Evolutionary conservation across 2,797 vertebrate species (phyloP).

Genomic region (Momotus momota): DNA sequence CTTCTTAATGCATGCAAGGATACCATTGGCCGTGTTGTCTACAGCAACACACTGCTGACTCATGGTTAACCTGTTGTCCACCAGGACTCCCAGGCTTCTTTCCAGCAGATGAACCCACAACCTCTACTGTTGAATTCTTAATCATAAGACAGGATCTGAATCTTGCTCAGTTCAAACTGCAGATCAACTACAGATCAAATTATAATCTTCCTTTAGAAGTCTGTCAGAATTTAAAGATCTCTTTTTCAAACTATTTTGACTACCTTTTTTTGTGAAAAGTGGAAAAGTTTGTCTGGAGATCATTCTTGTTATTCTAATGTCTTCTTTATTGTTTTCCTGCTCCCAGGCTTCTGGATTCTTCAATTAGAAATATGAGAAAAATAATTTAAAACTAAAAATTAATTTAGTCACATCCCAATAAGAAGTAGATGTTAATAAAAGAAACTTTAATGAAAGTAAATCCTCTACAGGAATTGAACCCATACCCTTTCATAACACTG

Average conservation of each 20-base stretch:
- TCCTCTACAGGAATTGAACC: conserved; percentile 54
- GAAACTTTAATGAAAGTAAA: conserved; percentile 57
- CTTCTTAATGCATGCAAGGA: not conserved
- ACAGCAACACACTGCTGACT: not conserved
- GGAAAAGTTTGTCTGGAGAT: not conserved
- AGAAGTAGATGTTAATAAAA: conserved; percentile 53
- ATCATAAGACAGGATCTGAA: not conserved
- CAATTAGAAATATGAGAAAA: conserved; percentile 52
- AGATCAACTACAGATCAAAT: not conserved
- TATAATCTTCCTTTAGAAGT: not conserved
- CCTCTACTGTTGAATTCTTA: not conserved
- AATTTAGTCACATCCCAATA: conserved; percentile 28
- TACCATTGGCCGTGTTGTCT: not conserved
- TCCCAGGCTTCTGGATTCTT: not conserved
- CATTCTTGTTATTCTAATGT: conserved; percentile 3
- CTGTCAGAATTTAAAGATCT: not conserved
- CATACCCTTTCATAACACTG: conserved; percentile 8
- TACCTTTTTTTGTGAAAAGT: not conserved
- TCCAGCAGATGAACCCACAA: not conserved
- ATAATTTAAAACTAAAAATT: conserved; percentile 52
- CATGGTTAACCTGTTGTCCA: not conserved
- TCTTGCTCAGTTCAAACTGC: not conserved
- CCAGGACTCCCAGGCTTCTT: not conserved
- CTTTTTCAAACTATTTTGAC: not conserved
- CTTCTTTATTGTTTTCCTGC: not conserved